Conservation (phyloP, 2,888 invertebrate genomes). For the Tethea ocularis region DNA sequence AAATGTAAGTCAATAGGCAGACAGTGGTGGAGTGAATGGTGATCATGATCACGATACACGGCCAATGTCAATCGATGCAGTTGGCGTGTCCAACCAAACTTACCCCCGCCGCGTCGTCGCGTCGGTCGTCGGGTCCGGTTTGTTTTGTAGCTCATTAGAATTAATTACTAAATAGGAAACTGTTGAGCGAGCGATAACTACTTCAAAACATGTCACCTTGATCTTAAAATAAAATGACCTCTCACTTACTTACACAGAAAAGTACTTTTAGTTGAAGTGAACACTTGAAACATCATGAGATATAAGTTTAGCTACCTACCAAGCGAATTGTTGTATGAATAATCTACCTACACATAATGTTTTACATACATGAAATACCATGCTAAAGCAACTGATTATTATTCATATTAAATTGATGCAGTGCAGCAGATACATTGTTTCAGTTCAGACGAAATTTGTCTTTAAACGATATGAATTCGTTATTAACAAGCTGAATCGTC, state of each 20-base stretch:
- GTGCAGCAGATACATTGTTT: conserved; percentile 10
- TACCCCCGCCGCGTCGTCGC: not conserved
- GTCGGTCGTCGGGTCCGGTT: conserved; percentile 26
- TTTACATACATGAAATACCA: not conserved
- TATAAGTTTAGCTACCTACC: not conserved
- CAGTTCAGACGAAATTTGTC: conserved; percentile 36
- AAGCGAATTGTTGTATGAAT: too few species aligned
- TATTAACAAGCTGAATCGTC: conserved; percentile 59
- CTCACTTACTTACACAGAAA: not conserved
- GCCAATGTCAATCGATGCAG: conserved; percentile 59
- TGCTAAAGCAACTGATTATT: conserved; percentile 3
- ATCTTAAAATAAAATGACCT: not conserved
- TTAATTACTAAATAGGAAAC: not conserved
- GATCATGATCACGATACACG: conserved; percentile 52
- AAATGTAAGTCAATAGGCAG: conserved; percentile 6
- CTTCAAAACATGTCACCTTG: not conserved
- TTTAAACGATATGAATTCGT: conserved; percentile 39
- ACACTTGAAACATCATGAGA: not conserved
- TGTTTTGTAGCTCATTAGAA: conserved; percentile 20
- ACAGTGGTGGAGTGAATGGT: conserved; percentile 40
- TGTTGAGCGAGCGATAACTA: not conserved
- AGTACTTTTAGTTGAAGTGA: not conserved
- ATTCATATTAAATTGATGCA: conserved; percentile 14
- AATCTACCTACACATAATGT: too few species aligned
- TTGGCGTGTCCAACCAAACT: conserved; percentile 30